These are phyloP conservation scores for Musca domestica DNA, from an alignment of 1,140 invertebrate genomes.

Conservation along the genomic window DNA sequence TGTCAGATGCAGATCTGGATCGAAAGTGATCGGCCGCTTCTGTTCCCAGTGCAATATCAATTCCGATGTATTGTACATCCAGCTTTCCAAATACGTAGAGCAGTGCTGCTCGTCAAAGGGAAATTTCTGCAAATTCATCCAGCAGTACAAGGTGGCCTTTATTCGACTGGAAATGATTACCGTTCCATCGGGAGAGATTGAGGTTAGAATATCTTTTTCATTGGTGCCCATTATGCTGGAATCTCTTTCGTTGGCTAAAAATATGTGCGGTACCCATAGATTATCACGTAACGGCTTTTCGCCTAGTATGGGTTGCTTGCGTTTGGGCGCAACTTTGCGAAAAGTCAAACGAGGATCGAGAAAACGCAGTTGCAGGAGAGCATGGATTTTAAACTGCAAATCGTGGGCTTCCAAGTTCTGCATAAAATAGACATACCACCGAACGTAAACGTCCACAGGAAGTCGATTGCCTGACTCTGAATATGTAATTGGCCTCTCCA, in stretches of 20 bases:
- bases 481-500: slow-evolving; percentile 62
- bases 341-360: slow-evolving; percentile 68
- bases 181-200: slow-evolving; percentile 71
- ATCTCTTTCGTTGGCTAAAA: slow-evolving; percentile 76
- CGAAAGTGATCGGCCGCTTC: slow-evolving; percentile 70
- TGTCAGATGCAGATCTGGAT: slow-evolving; percentile 75
- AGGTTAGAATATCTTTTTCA: slow-evolving; percentile 75
- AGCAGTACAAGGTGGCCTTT: slow-evolving; percentile 75
- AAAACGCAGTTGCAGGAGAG: slow-evolving; percentile 75
- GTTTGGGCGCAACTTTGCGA: slow-evolving; percentile 63
- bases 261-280: slow-evolving; percentile 80
- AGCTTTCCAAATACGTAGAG: slow-evolving; percentile 75
- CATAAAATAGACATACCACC: slow-evolving; percentile 73
- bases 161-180: slow-evolving; percentile 74
- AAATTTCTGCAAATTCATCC: slow-evolving; percentile 80
- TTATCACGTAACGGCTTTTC: slow-evolving; percentile 66
- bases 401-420: slow-evolving; percentile 75
- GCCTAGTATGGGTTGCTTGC: slow-evolving; percentile 65
- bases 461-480: slow-evolving; percentile 41
- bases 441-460: slow-evolving; percentile 65
- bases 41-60: slow-evolving; percentile 74
- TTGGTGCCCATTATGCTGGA: slow-evolving; percentile 65
- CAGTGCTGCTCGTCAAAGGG: slow-evolving; percentile 81
- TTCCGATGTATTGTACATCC: slow-evolving; percentile 77
- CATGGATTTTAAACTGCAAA: slow-evolving; percentile 78